Percentiles rank a stretch among this genome's conserved stretches.
Evolutionary conservation across 2,797 vertebrate genomes (phyloP).

Genomic region (Megaceryle alcyon): DNA sequence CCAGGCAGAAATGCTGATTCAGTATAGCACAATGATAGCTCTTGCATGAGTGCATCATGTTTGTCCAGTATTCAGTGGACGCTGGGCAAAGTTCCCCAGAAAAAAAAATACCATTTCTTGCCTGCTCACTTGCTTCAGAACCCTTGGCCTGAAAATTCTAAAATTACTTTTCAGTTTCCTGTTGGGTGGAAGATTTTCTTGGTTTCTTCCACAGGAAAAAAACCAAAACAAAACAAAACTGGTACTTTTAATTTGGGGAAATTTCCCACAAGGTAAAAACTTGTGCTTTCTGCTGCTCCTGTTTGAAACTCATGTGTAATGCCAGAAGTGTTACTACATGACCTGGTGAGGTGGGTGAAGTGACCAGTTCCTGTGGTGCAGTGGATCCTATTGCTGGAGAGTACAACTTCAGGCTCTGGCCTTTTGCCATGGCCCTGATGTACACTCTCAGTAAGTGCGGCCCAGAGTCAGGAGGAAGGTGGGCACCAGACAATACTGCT

Average conservation of each 20-base stretch:
- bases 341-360: not conserved
- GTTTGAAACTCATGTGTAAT: not conserved
- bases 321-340: not conserved
- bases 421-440: not conserved
- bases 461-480: not conserved
- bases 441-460: accelerated
- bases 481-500: no score
- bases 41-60: not conserved
- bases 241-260: not conserved
- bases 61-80: not conserved
- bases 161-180: not conserved
- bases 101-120: not conserved
- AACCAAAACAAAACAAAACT: no score
- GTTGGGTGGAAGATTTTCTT: not conserved
- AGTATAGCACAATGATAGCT: not conserved
- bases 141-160: not conserved
- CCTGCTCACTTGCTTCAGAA: not conserved
- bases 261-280: not conserved
- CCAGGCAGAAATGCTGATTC: not conserved
- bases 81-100: not conserved
- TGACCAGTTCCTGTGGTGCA: not conserved
- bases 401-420: not conserved
- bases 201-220: not conserved
- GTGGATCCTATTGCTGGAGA: accelerated
- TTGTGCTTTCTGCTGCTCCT: not conserved